Percentiles rank a stretch among this genome's conserved stretches.
phyloP scores from a whole-genome alignment of 2,888 invertebrate genomes.

The Cheilosia pagana region DNA sequence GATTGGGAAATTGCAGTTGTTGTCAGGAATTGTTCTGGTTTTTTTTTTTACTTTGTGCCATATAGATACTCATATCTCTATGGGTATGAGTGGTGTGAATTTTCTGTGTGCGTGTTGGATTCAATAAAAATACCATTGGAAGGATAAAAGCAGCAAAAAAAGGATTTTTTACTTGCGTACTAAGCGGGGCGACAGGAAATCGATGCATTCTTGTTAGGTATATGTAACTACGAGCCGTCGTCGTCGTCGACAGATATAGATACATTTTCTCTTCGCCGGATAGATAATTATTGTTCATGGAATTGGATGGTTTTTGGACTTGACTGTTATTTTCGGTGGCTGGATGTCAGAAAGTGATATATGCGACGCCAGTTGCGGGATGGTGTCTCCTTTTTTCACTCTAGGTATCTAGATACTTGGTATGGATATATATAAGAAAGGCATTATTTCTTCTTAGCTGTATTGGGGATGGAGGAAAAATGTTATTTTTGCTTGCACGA shows the following conservation, averaged over 20 bases:
- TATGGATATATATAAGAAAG: constrained; percentile 31
- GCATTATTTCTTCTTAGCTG: constrained; percentile 16
- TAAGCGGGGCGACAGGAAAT: constrained; percentile 62
- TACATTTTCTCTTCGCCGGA: constrained; percentile 25
- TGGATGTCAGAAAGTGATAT: constrained; percentile 66
- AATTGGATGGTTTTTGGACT: constrained; percentile 41
- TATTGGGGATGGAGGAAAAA: constrained; percentile 45
- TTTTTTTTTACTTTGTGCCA: constrained; percentile 20
- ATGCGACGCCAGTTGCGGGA: constrained; percentile 61
- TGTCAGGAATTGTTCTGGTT: constrained; percentile 39
- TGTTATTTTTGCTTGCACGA: constrained; percentile 27
- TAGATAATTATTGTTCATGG: constrained; percentile 42
- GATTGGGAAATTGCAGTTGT: constrained; percentile 75
- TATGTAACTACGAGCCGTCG: constrained; percentile 14
- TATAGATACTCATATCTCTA: constrained; percentile 9
- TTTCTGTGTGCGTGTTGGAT: constrained; percentile 58
- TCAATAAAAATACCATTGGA: constrained; percentile 47
- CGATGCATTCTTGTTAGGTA: constrained; percentile 46
- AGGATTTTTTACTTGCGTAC: constrained; percentile 66
- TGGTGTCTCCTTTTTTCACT: constrained; percentile 13
- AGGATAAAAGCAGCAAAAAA: constrained; percentile 55
- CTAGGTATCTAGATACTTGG: constrained; percentile 46
- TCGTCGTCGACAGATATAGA: constrained; percentile 18
- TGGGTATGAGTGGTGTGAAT: constrained; percentile 61
- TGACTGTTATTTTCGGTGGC: constrained; percentile 44